phyloP scores from a whole-genome alignment of 2,888 invertebrate genomes.

The Dryobota labecula region DNA sequence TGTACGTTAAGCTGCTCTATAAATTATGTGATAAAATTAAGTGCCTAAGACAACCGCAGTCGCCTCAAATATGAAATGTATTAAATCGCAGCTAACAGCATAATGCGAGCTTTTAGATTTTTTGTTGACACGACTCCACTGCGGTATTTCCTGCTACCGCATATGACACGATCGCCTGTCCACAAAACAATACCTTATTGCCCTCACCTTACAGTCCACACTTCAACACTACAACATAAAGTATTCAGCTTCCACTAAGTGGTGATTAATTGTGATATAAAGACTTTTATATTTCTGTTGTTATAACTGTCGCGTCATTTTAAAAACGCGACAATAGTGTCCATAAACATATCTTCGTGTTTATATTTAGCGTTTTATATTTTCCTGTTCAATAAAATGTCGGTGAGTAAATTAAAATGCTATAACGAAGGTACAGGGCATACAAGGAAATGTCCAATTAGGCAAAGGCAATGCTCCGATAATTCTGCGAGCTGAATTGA shows the following conservation, averaged over 20 bases:
- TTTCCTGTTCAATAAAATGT: conserved; percentile 54
- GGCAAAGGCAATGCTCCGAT: conserved; percentile 86
- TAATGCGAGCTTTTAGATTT: conserved; percentile 87
- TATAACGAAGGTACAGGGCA: conserved; percentile 64
- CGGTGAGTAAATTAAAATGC: conserved; percentile 59
- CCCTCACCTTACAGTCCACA: conserved; percentile 67
- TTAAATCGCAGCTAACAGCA: conserved; percentile 88
- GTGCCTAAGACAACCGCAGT: conserved; percentile 83
- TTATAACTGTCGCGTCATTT: conserved; percentile 83
- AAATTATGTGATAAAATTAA: conserved; percentile 82
- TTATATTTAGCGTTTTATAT: conserved; percentile 61
- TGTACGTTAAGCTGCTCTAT: conserved; percentile 64
- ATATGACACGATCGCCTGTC: conserved; percentile 61
- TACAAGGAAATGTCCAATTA: conserved; percentile 86
- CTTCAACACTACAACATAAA: conserved; percentile 59
- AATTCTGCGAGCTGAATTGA: conserved; percentile 87
- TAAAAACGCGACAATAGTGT: conserved; percentile 79
- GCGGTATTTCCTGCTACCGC: conserved; percentile 88
- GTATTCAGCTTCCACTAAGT: conserved; percentile 76
- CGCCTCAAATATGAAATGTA: conserved; percentile 88
- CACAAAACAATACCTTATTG: conserved; percentile 68
- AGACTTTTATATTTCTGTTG: conserved; percentile 87
- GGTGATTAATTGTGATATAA: conserved; percentile 89
- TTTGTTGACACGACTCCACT: conserved; percentile 86
- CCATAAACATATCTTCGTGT: conserved; percentile 72